Base-by-base conservation (phyloP, 2,888 invertebrate species). In the Aethes cnicana region DNA sequence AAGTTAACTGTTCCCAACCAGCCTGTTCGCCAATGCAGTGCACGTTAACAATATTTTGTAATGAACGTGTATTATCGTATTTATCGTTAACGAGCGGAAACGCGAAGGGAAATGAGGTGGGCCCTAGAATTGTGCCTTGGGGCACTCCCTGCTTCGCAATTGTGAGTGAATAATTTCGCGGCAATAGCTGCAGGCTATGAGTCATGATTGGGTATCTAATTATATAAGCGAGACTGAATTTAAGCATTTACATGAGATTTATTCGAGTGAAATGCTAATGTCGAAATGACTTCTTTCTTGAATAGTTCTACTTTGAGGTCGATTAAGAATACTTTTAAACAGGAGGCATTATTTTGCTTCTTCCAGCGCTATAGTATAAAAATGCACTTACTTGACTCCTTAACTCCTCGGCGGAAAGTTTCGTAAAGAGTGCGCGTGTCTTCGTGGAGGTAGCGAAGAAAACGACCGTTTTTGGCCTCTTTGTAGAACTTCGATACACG, bases 391-490 rank as follows among this genome's bases (percentile, higher is more conserved):
- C 96, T 97, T 72, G 97, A 97, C 81, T 96, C 95, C 86, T 95
- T 96, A 66, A 97, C 96, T 58, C 98, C 98, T 79, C 95, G 93
- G 63, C 97, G 94, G 85, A 98, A 97, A 60, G 95, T 94, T 68
- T 97, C 97, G 81, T 96, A 97, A 26, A 98, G 89, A 43, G 98
- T 98, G 73, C 93, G 93, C 48, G 95, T 95, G 80, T 97, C 97
- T 69, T 97, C 95, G 78, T 94, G 94, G 58, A 97, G 91, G 79
- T 93, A 96, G 72, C 94, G 94, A 59, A 96, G 90, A 81, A 94
- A 97, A 80, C 94, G 95, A 49, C 96, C 96, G 68, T 95, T 96
- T 86, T 95, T 96, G 57, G 96, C 94, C 71, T 96, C 96, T 85
- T 96, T 96, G 90, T 94, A 96, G 88, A 97, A 96, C 79, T 96